Base-by-base conservation (phyloP, 2,797 vertebrate genomes). In the Myripristis jacobus region DNA sequence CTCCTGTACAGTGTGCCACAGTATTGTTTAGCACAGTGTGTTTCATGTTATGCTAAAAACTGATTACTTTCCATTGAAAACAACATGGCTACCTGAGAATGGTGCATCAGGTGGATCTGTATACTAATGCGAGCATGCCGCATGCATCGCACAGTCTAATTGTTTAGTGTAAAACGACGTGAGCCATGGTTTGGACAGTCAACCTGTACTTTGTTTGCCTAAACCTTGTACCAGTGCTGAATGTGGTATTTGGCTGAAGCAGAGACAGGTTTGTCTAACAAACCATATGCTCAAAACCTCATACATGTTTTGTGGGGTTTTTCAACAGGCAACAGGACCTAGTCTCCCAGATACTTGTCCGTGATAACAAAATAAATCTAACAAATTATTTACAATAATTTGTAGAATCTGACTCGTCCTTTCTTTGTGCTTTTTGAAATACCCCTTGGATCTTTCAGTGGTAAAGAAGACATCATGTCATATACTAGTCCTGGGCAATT, bases 51-150 rank as follows among this genome's bases (percentile, higher is more conserved):
- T 27, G 31, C 44, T 47, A 44, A 55, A 25, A 52, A 31, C 8
- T 29, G 12, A 74, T 66, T 29, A 24, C 0, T 27, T 72, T 72
- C 53, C 18, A 51, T 21, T 34, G 0, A 41, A 47, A 72, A 61
- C 57, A 31, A 36, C 34, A 41, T 3, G 27, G 10, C 2, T 59
- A 64, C 21, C 2, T 1, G 12, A 53, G 50, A 58, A 47, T 21
- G 38, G 61, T 74, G 85, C 80, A 87, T 86, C 81, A 46, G 73
- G 80, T 86, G 73, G 85, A 89, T 87, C 83, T 81, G 61, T 82
- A 70, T 58, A 53, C 68, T 81, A 59, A 52, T 74, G 54, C 85
- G 67, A 79, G 87, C 90, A 89, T 89, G 86, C 80, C 76, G 88
- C 89, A 90, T 92, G 90, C 48, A 58, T 68, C 36, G 43, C 58